Evolutionary conservation across 2,113 vertebrate species (phyloP), one percentile per base, ranked within the genome.

Genomic region (Pao palembangensis): DNA sequence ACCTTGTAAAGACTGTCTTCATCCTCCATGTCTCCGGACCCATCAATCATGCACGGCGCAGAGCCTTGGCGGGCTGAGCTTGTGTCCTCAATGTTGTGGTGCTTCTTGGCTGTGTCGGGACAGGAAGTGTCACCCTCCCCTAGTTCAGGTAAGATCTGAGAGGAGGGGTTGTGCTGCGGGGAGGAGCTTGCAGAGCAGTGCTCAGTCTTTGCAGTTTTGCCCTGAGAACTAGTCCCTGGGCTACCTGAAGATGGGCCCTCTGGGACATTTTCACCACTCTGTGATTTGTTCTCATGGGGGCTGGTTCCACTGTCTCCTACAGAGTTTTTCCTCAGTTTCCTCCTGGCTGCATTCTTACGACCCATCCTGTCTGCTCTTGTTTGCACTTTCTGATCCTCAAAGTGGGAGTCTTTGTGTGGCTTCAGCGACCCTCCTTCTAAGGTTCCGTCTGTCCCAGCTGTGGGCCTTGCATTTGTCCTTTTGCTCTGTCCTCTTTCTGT

Each of bases 281-380:
- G 59, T 28, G 79, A 51, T 1, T 19, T 67, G 67, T 76, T 80
- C 7, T 60, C 78, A 19, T 54, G 54, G 17, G 78, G 42, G 43
- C 18, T 77, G 48, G 41, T 64, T 3, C 42, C 72, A 19, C 31
- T 71, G 14, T 91, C 80, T 43, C 70, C 83, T 13, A 82, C 82
- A 61, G 78, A 80, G 63, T 64, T 83, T 56, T 87, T 89, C 51
- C 60, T 77, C 6, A 18, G 1, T 69, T 68, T 88, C 57, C 58
- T 85, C 18, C 34, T 81, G 12, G 73, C 54, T 28, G 85, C 18
- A 34, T 82, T 88, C 74, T 82, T 90, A 18, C 89, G 86, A n/a
- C 82, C 90, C 88, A 89, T 91, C 28, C 41, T 74, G 60, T 69
- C 73, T 10, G 20, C 51, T 12, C 80, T 68, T 49, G 67, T 53